A percentile compares a stretch with the other conserved stretches of the same genome.
Evolutionary conservation across 1,140 invertebrate species (phyloP).

Genomic region (Aphelenchoides besseyi): DNA sequence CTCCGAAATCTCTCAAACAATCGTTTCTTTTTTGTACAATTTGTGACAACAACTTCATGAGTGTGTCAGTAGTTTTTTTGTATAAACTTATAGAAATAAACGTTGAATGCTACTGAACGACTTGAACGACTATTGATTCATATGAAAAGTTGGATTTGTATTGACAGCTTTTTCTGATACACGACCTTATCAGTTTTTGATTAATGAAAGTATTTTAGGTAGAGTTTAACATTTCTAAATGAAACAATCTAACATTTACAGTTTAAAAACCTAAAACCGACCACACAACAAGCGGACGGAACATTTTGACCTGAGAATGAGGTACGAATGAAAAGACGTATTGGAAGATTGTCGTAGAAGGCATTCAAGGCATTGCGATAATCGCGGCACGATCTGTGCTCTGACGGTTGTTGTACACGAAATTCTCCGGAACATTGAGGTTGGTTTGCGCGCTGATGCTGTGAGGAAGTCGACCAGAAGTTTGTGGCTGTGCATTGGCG

Average conservation of each 20-base stretch:
- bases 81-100: too few relatives aligned
- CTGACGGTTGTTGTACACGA: not conserved
- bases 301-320: not conserved
- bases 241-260: too few relatives aligned
- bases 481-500: not conserved
- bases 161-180: too few relatives aligned
- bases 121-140: too few relatives aligned
- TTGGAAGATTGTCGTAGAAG: not conserved
- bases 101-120: too few relatives aligned
- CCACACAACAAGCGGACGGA: not conserved
- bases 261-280: not conserved
- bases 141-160: too few relatives aligned
- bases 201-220: too few relatives aligned
- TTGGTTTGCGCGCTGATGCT: constrained; percentile 5
- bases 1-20: constrained; percentile 1
- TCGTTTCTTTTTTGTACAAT: not conserved
- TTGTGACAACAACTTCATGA: too few relatives aligned
- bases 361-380: not conserved
- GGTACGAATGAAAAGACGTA: not conserved
- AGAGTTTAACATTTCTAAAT: too few relatives aligned
- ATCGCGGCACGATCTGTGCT: not conserved
- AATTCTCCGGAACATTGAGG: not conserved
- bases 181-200: too few relatives aligned
- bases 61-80: too few relatives aligned
- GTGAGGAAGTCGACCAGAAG: constrained; percentile 1